These are phyloP conservation scores for Indicator indicator DNA, from an alignment of 2,113 vertebrate genomes.

Conservation along the genomic window DNA sequence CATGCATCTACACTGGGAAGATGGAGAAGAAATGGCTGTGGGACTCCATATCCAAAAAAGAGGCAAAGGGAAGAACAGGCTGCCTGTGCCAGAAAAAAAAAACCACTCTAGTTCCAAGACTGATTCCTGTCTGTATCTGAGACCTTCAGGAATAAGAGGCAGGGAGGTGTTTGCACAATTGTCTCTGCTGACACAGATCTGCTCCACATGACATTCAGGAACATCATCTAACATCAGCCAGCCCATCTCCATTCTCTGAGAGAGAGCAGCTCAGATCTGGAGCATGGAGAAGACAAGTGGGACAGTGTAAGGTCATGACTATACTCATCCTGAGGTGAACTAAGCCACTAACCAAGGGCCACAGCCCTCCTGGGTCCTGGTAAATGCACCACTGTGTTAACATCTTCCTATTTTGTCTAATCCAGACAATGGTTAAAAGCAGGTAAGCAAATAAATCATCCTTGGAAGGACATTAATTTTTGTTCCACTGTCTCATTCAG, in stretches of 20 bases:
- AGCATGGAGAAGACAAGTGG: background rate
- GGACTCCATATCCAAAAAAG: background rate
- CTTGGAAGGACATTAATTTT: constrained; percentile 14
- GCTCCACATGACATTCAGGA: background rate
- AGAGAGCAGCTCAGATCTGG: background rate
- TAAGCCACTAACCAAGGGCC: background rate
- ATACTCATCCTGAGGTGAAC: background rate
- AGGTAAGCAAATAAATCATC: constrained; percentile 21
- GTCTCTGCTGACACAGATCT: background rate
- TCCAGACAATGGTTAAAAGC: constrained; percentile 31
- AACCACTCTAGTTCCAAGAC: background rate
- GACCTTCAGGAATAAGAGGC: background rate
- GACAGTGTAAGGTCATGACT: background rate
- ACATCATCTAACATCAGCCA: background rate
- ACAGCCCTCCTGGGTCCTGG: background rate
- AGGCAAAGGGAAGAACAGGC: background rate
- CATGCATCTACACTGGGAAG: background rate
- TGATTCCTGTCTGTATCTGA: background rate
- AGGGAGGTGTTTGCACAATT: background rate
- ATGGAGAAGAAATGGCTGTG: background rate
- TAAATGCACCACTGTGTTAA: background rate
- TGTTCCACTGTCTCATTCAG: background rate
- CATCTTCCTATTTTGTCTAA: background rate
- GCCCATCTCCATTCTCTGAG: background rate
- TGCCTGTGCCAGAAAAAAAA: background rate